phyloP scores from a whole-genome alignment of 2,113 vertebrate genomes.

The Girardinichthys multiradiatus region DNA sequence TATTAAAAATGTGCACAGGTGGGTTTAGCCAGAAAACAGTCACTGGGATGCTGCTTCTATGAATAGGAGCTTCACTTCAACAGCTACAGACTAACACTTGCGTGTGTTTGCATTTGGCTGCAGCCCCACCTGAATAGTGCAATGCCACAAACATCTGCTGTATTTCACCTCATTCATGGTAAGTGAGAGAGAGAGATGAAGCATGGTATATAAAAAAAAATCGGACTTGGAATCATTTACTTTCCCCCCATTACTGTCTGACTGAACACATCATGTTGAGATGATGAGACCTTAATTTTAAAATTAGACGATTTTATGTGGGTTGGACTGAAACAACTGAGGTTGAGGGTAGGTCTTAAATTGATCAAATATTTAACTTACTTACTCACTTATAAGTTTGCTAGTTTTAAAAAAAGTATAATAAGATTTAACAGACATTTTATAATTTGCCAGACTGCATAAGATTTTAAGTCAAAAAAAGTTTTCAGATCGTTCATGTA shows the following conservation, averaged over 20 bases:
- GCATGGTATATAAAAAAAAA: not conserved
- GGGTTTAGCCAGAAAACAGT: no score
- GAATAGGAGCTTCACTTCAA: no score
- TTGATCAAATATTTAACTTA: not conserved
- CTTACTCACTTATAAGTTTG: not conserved
- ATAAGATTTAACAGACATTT: not conserved
- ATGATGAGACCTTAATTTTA: no score
- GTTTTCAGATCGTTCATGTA: no score
- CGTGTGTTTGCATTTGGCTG: not conserved
- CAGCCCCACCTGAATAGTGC: no score
- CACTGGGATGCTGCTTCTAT: no score
- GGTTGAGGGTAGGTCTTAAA: no score
- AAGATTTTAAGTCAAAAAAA: no score
- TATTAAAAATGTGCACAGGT: no score
- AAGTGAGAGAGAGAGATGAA: not conserved
- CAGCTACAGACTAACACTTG: no score
- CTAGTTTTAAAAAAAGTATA: not conserved
- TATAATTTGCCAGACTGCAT: no score
- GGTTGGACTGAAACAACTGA: not conserved
- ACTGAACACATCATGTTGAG: not conserved
- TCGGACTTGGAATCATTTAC: not conserved
- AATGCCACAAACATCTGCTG: not conserved
- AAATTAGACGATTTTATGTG: no score
- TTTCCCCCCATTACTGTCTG: not conserved
- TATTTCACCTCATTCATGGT: not conserved